phyloP scores from a whole-genome alignment of 2,797 vertebrate genomes.

The Oceanodroma leucorhoa region DNA sequence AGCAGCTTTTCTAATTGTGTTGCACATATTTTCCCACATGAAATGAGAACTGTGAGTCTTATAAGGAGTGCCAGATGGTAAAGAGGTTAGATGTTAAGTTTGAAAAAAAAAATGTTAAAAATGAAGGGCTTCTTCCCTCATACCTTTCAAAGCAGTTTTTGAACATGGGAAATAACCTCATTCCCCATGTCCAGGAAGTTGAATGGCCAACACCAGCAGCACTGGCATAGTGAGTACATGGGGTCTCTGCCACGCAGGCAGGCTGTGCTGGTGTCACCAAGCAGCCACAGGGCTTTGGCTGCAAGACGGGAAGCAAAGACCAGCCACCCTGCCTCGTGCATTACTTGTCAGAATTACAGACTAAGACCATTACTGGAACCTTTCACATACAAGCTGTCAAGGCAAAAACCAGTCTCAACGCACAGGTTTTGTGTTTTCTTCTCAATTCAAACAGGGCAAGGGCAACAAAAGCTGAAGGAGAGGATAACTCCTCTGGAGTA shows the following conservation, averaged over 20 bases:
- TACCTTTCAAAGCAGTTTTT: background rate
- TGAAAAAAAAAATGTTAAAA: background rate
- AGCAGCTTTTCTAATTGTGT: background rate
- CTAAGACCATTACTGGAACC: background rate
- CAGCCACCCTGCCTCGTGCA: background rate
- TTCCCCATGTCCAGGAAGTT: accelerated
- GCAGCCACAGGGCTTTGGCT: background rate
- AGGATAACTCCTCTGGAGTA: background rate
- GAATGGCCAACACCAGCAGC: background rate
- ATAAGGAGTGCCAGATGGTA: background rate
- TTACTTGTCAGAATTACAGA: background rate
- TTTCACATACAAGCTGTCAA: background rate
- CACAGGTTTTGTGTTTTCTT: background rate
- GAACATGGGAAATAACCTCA: background rate
- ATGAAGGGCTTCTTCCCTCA: background rate
- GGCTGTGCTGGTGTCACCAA: background rate
- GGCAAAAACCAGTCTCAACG: background rate
- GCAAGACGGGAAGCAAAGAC: background rate
- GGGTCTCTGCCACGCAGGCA: background rate
- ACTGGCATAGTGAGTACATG: background rate
- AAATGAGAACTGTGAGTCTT: background rate
- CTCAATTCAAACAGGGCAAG: background rate
- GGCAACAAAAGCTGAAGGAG: background rate
- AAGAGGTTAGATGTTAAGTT: background rate
- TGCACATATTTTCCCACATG: background rate